Evolutionary conservation across 2,113 vertebrate species (phyloP).

Genomic region (Hyperopisus bebe): DNA sequence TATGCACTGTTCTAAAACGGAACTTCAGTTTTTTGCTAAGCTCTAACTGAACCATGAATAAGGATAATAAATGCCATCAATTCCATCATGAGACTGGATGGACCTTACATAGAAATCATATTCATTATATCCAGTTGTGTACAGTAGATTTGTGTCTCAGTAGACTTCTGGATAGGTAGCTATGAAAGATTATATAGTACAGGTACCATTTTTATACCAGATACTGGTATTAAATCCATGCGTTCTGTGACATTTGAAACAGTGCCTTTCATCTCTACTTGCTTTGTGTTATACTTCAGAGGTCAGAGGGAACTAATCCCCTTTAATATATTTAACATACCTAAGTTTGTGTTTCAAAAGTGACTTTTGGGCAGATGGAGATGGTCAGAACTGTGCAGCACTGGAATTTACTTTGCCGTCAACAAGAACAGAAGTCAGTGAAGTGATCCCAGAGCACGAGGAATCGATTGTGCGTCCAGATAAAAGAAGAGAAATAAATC

Average conservation of each 20-base stretch:
- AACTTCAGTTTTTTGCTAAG: background rate
- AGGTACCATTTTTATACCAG: conserved; percentile 12
- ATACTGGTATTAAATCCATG: background rate
- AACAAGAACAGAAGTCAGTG: background rate
- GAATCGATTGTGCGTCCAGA: background rate
- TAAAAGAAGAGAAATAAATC: background rate
- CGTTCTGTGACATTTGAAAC: conserved; percentile 21
- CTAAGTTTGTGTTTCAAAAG: background rate
- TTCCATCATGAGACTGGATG: background rate
- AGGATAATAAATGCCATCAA: background rate
- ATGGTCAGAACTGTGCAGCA: background rate
- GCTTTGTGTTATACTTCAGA: conserved; percentile 9
- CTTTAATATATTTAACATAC: background rate
- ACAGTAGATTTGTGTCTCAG: background rate
- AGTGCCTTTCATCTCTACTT: conserved; percentile 21
- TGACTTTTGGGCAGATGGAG: background rate
- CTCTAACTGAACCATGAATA: background rate
- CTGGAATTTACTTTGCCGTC: background rate
- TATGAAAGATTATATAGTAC: background rate
- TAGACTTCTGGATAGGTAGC: conserved; percentile 8
- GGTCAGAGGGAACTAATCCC: background rate
- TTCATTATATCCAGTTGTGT: background rate
- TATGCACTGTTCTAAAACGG: background rate
- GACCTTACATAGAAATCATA: background rate
- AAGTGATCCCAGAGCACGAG: background rate